Percentiles rank a stretch among this genome's conserved stretches.
Evolutionary conservation across 2,888 invertebrate species (phyloP).

Genomic region (Helleia helle): DNA sequence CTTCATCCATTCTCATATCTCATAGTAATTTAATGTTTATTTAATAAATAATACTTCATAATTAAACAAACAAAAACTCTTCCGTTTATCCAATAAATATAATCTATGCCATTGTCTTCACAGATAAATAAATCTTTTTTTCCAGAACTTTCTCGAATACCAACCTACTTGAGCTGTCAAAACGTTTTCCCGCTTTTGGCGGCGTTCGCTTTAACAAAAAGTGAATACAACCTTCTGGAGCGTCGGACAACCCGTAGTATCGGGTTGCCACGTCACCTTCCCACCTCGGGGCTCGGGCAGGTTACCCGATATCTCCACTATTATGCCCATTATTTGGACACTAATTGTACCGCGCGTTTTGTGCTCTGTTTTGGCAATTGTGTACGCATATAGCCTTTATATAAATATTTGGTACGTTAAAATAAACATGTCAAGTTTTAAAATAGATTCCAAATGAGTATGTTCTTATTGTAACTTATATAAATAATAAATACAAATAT

Average conservation of each 20-base stretch:
- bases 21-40: too few relatives aligned
- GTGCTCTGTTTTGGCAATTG: conserved; percentile 17
- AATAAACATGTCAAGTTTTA: neutral
- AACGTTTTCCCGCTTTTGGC: conserved; percentile 24
- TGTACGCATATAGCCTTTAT: neutral
- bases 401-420: neutral
- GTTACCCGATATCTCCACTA: conserved; percentile 26
- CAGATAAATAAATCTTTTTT: too few relatives aligned
- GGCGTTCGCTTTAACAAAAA: conserved; percentile 23
- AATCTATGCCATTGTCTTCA: conserved; percentile 11
- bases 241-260: conserved; percentile 13
- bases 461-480: too few relatives aligned
- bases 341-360: conserved; percentile 25
- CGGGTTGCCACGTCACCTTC: conserved; percentile 19
- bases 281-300: conserved; percentile 12
- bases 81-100: neutral
- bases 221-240: conserved; percentile 13
- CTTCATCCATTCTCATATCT: too few relatives aligned
- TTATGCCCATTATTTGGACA: conserved; percentile 29
- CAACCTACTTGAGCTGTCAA: conserved; percentile 23
- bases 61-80: too few relatives aligned
- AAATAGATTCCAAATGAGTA: neutral
- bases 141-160: too few relatives aligned
- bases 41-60: too few relatives aligned
- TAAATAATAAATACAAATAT: too few relatives aligned